Evolutionary conservation across 2,797 vertebrate genomes (phyloP).

Genomic region (Semotilus atromaculatus): DNA sequence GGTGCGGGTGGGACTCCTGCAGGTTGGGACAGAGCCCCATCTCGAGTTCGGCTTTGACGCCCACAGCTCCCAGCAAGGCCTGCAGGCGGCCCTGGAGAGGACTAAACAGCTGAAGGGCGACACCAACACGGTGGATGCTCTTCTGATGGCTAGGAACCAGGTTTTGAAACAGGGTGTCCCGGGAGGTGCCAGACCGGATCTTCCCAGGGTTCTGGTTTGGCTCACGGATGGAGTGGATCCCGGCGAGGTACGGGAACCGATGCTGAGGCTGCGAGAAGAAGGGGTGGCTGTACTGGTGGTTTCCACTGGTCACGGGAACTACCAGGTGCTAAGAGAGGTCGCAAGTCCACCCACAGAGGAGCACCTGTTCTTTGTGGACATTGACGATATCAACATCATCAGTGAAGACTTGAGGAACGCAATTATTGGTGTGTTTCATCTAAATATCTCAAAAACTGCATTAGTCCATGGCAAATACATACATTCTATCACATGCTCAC

Average conservation of each 20-base stretch:
- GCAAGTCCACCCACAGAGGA: conserved; percentile 82
- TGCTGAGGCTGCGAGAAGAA: conserved; percentile 83
- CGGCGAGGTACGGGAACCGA: conserved; percentile 84
- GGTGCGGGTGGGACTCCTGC: conserved; percentile 87
- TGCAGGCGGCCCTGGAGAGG: conserved; percentile 78
- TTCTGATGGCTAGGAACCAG: conserved; percentile 79
- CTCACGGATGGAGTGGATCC: conserved; percentile 93
- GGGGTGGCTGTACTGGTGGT: conserved; percentile 89
- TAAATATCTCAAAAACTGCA: not conserved
- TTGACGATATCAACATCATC: conserved; percentile 91
- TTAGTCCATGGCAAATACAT: not conserved
- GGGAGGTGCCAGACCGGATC: conserved; percentile 75
- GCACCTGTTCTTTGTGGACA: conserved; percentile 92
- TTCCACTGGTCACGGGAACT: conserved; percentile 90
- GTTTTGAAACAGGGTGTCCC: conserved; percentile 70
- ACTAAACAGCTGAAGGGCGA: conserved; percentile 87
- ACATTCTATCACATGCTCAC: not conserved
- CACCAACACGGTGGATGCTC: conserved; percentile 90
- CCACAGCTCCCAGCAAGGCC: conserved; percentile 65
- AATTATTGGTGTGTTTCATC: conserved; percentile 84
- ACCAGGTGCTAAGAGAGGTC: conserved; percentile 83
- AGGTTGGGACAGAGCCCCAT: conserved; percentile 84
- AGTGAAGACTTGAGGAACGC: conserved; percentile 81
- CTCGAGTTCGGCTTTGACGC: conserved; percentile 87
- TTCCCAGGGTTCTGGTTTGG: conserved; percentile 95